Percentiles rank a stretch among this genome's conserved stretches.
Conservation (phyloP, 2,113 vertebrate genomes). For the Fukomys damarensis region DNA sequence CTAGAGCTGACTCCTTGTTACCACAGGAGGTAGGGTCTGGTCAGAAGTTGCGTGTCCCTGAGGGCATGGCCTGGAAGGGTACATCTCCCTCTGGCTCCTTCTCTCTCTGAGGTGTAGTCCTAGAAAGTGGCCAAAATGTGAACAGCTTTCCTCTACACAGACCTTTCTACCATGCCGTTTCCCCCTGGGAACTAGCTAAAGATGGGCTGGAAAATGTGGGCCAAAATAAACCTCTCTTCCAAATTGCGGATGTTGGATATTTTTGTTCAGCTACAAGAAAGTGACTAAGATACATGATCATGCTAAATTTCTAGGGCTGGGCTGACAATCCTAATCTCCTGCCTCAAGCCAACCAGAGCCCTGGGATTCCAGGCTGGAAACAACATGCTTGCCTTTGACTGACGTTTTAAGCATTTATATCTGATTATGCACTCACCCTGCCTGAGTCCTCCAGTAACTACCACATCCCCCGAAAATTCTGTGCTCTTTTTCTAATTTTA, state of each 20-base stretch:
- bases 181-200: neutral
- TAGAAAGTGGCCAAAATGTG: neutral
- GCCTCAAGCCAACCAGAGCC: neutral
- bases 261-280: neutral
- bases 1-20: neutral
- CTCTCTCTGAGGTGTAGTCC: neutral
- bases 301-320: neutral
- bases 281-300: neutral
- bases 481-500: neutral
- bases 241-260: neutral
- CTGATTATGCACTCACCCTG: neutral
- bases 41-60: neutral
- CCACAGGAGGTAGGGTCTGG: neutral
- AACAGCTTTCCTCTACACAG: neutral
- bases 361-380: neutral
- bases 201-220: neutral
- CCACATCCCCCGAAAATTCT: accelerated
- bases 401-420: neutral
- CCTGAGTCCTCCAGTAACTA: neutral
- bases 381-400: neutral
- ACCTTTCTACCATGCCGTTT: neutral
- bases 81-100: neutral
- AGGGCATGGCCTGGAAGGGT: neutral
- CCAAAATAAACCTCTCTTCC: neutral
- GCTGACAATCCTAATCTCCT: neutral